Evolutionary conservation across 2,113 vertebrate genomes (phyloP).

Genomic region (Redunca redunca): DNA sequence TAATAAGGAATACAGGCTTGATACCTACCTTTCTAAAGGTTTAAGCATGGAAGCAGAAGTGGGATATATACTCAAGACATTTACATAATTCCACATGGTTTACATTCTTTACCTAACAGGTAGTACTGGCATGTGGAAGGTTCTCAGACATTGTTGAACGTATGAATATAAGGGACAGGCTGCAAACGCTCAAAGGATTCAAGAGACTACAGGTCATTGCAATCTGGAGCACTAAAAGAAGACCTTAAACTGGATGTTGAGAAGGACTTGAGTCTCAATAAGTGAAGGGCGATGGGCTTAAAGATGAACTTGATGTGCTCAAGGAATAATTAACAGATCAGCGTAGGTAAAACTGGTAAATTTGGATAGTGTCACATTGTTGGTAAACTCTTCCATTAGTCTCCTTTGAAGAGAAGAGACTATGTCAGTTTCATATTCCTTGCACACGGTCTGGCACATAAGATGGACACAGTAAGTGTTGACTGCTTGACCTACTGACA

Average conservation of each 20-base stretch:
- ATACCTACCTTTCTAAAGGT: not conserved
- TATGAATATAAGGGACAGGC: not conserved
- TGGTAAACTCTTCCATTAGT: not conserved
- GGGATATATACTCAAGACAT: not conserved
- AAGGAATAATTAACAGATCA: not conserved
- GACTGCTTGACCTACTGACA: not conserved
- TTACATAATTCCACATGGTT: not conserved
- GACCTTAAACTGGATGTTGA: not conserved
- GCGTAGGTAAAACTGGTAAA: not conserved
- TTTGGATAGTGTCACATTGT: not conserved
- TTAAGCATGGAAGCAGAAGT: not conserved
- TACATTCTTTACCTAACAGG: not conserved
- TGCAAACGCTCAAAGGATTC: not conserved
- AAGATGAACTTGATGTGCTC: not conserved
- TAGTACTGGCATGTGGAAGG: not conserved
- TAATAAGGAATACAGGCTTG: not conserved
- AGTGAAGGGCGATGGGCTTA: not conserved
- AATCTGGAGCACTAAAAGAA: not conserved
- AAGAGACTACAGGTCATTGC: not conserved
- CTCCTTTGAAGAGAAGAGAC: not conserved
- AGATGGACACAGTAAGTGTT: not conserved
- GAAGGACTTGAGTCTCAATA: not conserved
- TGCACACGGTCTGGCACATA: not conserved
- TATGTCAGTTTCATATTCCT: not conserved
- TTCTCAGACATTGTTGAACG: not conserved